These are phyloP conservation scores for Fabriciana adippe DNA, from an alignment of 2,888 invertebrate species.

Conservation along the genomic window DNA sequence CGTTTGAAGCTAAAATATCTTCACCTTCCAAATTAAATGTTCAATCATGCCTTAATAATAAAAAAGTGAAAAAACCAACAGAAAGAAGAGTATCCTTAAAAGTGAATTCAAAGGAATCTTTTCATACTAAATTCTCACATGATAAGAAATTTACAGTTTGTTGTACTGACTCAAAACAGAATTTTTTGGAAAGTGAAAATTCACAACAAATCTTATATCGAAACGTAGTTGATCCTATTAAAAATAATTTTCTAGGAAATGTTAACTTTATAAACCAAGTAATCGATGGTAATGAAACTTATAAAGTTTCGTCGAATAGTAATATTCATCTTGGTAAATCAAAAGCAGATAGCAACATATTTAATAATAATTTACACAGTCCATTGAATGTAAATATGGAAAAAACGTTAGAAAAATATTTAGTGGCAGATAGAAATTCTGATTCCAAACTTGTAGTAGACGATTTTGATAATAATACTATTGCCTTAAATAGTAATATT, in stretches of 20 bases:
- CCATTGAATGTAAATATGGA: too few relatives aligned
- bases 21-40: neutral
- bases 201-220: neutral
- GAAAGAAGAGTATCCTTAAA: conserved; percentile 15
- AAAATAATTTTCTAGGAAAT: neutral
- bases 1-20: conserved; percentile 28
- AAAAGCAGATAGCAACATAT: too few relatives aligned
- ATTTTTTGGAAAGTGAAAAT: conserved; percentile 2
- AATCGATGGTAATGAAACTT: too few relatives aligned
- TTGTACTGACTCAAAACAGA: conserved; percentile 17
- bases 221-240: conserved; percentile 1
- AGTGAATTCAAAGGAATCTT: conserved; percentile 12
- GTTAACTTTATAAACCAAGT: too few relatives aligned
- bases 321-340: neutral
- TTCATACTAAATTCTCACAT: conserved; percentile 1
- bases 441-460: neutral
- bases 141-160: conserved; percentile 15
- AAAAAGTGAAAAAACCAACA: neutral
- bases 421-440: neutral
- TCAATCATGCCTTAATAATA: conserved; percentile 2
- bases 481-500: neutral
- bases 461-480: neutral
- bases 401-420: neutral
- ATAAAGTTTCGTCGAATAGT: neutral
- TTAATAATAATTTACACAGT: too few relatives aligned